Evolutionary conservation across 2,797 vertebrate genomes (phyloP).

Genomic region (Antrozous pallidus): DNA sequence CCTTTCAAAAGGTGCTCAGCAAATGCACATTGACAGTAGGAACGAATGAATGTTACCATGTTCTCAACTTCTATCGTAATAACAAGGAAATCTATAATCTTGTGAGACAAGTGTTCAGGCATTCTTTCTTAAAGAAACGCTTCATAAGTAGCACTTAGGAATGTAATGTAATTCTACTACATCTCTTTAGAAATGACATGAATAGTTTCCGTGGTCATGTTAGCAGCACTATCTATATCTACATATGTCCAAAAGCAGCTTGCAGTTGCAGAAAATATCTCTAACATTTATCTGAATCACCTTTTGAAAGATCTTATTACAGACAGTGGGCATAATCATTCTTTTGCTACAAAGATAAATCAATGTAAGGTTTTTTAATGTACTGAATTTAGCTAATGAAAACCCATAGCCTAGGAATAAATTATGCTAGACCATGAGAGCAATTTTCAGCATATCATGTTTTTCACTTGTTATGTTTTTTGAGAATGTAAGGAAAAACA

Average conservation of each 20-base stretch:
- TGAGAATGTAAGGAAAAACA: background rate
- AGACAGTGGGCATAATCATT: background rate
- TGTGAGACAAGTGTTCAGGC: background rate
- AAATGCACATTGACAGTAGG: background rate
- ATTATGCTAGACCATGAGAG: background rate
- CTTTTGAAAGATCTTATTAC: background rate
- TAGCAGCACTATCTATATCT: background rate
- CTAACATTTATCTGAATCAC: background rate
- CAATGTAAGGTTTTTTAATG: background rate
- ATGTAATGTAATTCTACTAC: background rate
- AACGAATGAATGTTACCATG: background rate
- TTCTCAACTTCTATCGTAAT: background rate
- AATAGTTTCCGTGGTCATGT: background rate
- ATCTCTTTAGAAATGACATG: background rate
- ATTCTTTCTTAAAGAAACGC: background rate
- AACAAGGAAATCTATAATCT: background rate
- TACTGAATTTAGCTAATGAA: constrained; percentile 9
- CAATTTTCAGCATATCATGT: background rate
- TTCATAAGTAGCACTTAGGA: background rate
- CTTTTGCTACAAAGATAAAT: constrained; percentile 30
- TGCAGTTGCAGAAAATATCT: background rate
- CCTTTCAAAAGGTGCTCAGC: background rate
- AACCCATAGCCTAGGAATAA: background rate
- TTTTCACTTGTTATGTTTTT: background rate
- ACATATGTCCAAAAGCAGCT: background rate